Evolutionary conservation across 2,797 vertebrate genomes (phyloP).

Genomic region (Diceros bicornis): DNA sequence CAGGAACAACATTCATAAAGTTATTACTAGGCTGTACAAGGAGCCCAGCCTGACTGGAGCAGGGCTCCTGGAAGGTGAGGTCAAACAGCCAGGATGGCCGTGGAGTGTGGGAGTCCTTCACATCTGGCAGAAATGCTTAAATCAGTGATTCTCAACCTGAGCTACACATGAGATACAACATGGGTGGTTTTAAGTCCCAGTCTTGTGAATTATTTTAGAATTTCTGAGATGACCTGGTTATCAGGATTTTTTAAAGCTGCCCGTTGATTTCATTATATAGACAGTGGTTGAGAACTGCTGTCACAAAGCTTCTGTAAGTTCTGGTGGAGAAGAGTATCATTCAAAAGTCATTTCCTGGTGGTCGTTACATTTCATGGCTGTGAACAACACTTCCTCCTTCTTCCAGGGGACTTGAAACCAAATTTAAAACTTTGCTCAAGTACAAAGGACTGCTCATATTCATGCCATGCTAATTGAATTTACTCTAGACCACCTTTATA

Average conservation of each 20-base stretch:
- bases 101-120: neutral
- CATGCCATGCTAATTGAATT: neutral
- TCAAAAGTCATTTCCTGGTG: neutral
- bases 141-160: neutral
- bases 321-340: neutral
- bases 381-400: neutral
- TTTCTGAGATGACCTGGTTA: neutral
- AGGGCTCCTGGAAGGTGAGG: neutral
- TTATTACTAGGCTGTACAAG: neutral
- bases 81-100: no score
- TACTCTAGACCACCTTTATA: neutral
- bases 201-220: neutral
- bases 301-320: neutral
- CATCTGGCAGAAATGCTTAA: neutral
- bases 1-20: neutral
- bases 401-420: neutral
- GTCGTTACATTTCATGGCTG: no score
- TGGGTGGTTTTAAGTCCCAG: neutral
- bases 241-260: neutral
- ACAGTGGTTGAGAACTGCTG: neutral
- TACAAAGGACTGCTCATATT: neutral
- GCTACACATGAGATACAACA: fast-evolving
- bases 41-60: neutral
- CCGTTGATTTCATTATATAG: neutral
- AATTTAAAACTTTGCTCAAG: neutral